A percentile compares a stretch with the other conserved stretches of the same genome.
These are phyloP conservation scores for Trimorus sp. DNA, from an alignment of 2,888 invertebrate species.

Conservation along the genomic window DNA sequence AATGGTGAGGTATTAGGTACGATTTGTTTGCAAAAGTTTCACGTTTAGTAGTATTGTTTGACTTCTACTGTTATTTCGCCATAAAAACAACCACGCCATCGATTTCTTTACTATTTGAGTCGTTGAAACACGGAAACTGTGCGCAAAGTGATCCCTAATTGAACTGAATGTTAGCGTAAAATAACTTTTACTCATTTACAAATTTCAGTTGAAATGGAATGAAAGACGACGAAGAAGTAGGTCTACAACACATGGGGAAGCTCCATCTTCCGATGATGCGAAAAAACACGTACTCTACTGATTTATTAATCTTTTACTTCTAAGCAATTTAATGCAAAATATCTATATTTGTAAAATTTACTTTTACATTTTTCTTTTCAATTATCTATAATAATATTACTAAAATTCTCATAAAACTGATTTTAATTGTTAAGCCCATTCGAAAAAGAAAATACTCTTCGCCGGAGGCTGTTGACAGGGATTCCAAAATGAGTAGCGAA, in stretches of 20 bases:
- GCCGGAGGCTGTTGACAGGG: background rate
- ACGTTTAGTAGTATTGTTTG: background rate
- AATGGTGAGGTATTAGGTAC: no score
- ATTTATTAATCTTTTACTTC: no score
- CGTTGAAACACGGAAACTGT: slow-evolving; percentile 17
- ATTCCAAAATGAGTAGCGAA: background rate
- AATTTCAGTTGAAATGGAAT: slow-evolving; percentile 37
- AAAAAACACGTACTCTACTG: no score
- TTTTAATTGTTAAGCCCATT: no score
- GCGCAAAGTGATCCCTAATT: slow-evolving; percentile 28
- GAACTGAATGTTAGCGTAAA: slow-evolving; percentile 10
- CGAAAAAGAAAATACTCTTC: no score
- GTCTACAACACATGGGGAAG: no score
- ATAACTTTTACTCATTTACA: slow-evolving; percentile 38
- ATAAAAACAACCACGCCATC: slow-evolving; percentile 29
- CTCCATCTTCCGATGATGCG: no score
- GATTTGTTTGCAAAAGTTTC: background rate
- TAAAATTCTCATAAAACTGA: no score
- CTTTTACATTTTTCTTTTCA: no score
- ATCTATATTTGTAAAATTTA: no score
- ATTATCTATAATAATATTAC: no score
- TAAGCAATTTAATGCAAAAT: no score
- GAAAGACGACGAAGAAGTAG: background rate
- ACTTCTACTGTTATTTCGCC: background rate
- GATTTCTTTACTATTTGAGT: slow-evolving; percentile 26